These are phyloP conservation scores for Phthorimaea operculella DNA, from an alignment of 1,140 invertebrate species.

Conservation along the genomic window DNA sequence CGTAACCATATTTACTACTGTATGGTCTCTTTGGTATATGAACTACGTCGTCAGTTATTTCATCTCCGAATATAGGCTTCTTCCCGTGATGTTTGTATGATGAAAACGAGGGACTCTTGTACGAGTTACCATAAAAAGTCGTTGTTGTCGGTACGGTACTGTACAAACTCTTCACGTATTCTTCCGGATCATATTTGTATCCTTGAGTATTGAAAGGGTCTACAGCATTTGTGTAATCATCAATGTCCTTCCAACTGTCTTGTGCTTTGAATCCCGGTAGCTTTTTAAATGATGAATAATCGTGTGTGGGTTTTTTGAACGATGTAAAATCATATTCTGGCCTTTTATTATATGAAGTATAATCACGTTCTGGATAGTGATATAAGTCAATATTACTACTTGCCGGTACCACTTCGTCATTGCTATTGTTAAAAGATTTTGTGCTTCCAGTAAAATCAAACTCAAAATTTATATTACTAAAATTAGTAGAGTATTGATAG, in stretches of 20 bases:
- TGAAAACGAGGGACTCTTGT: conserved; percentile 33
- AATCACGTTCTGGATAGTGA: conserved; percentile 36
- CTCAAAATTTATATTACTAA: conserved; percentile 40
- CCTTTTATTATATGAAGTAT: conserved; percentile 29
- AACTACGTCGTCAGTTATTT: conserved; percentile 34
- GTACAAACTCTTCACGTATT: conserved; percentile 39
- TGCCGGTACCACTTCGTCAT: conserved; percentile 44
- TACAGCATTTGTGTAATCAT: conserved; percentile 20
- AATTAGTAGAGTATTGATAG: conserved; percentile 49
- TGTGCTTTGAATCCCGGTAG: conserved; percentile 26
- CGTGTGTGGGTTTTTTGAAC: conserved; percentile 15
- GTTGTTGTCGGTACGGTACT: conserved; percentile 30
- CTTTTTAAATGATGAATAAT: conserved; percentile 35
- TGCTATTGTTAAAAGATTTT: conserved; percentile 32
- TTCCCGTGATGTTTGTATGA: conserved; percentile 31
- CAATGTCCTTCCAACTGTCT: conserved; percentile 28
- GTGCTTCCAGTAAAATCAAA: conserved; percentile 30
- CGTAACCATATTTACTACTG: conserved; percentile 21
- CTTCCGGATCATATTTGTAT: conserved; percentile 31
- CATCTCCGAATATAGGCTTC: conserved; percentile 29
- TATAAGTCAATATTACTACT: conserved; percentile 49
- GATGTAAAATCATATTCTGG: conserved; percentile 18
- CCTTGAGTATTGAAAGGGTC: conserved; percentile 19
- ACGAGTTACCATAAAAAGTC: conserved; percentile 48
- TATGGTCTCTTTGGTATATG: conserved; percentile 45